Evolutionary conservation across 2,113 vertebrate species (phyloP), one percentile per base, ranked within the genome.

Genomic region (Varanus salvator): DNA sequence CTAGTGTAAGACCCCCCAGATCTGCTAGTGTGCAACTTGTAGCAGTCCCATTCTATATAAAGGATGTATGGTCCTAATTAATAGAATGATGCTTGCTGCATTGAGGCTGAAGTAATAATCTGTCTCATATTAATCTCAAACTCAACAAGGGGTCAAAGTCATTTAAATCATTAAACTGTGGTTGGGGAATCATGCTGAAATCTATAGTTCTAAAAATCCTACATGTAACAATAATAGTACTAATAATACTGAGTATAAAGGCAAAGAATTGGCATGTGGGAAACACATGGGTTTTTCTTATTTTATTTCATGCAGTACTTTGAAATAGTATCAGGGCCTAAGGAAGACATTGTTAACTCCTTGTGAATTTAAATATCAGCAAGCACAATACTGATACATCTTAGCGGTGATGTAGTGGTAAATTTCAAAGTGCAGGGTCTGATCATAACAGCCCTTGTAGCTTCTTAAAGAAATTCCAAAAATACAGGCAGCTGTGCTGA

Each of bases 101-200:
- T 98, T 98, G 98, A 98, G 97, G 98, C 97, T 98, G 98, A 97
- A 98, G 98, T 98, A 98, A 98, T 98, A 98, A 98, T 50, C 98
- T 98, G 98, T 97, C 95, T 96, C 96, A 97, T 98, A 98, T 98
- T 98, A 98, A 98, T 98, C 98, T 98, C 97, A 97, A 97, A 98
- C 98, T 98, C 97, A 97, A 97, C 95, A 95, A 94, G 95, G 97
- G 98, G 98, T 98, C 98, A 98, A 98, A 98, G 98, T 98, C 97
- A 96, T 97, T 97, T 96, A 96, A 97, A 98, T 98, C 97, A 97
- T 98, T 98, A 98, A 98, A 97, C 98, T 97, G 96, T 97, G 97
- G 97, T 97, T 97, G 95, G 97, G 94, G 71, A 98, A 98, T 97
- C 97, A 97, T 98, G 97, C 97, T 97, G 92, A 97, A 96, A 97